Evolutionary conservation across 2,888 invertebrate genomes (phyloP).

Genomic region (Dicyrtomina minuta): DNA sequence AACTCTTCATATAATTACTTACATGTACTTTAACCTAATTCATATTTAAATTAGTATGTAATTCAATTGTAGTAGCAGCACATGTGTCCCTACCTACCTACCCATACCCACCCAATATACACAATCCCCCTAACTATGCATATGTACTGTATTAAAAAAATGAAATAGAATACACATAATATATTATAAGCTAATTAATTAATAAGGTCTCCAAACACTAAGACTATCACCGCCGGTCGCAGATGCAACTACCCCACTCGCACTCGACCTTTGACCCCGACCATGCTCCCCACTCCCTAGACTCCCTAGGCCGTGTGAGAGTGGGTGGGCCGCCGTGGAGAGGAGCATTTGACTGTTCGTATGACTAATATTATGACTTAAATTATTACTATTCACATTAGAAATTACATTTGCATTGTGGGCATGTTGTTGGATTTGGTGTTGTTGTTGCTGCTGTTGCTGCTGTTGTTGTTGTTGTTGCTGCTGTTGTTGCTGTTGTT

Average conservation of each 20-base stretch:
- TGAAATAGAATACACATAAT: too few relatives aligned
- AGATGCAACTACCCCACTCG: background rate
- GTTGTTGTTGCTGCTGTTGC: conserved; percentile 54
- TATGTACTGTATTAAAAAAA: too few relatives aligned
- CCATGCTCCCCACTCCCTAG: background rate
- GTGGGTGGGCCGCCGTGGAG: conserved; percentile 53
- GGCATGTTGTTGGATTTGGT: conserved; percentile 45
- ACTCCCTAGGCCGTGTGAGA: background rate
- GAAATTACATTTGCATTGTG: conserved; percentile 32
- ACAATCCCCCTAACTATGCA: too few relatives aligned
- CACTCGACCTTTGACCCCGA: conserved; percentile 19
- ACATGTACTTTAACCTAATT: too few relatives aligned
- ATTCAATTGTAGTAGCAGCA: too few relatives aligned
- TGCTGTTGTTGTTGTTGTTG: conserved; percentile 53
- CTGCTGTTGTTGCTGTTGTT: conserved; percentile 54
- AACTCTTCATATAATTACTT: too few relatives aligned
- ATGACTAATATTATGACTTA: conserved; percentile 45
- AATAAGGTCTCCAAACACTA: conserved; percentile 53
- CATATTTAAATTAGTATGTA: too few relatives aligned
- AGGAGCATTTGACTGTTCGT: conserved; percentile 62
- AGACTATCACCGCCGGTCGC: conserved; percentile 35
- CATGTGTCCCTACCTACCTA: too few relatives aligned
- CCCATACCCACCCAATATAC: too few relatives aligned
- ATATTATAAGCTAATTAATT: too few relatives aligned
- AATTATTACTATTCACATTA: conserved; percentile 14